Percentiles rank a stretch among this genome's conserved stretches.
Evolutionary conservation across 2,888 invertebrate species (phyloP).

Genomic region (Melanargia galathea): DNA sequence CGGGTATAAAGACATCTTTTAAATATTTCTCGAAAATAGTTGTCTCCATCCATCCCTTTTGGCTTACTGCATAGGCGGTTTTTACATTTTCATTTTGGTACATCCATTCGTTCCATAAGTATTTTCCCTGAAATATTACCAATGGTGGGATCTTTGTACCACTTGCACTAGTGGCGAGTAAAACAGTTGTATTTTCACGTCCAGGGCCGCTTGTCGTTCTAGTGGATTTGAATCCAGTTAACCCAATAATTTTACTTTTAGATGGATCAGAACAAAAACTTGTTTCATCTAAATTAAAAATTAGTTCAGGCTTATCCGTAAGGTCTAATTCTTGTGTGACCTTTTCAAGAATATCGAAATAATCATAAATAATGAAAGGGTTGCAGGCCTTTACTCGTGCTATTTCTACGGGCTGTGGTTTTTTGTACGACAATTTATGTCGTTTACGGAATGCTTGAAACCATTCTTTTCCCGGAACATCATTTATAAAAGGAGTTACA

Average conservation of each 20-base stretch:
- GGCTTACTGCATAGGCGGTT: conserved; percentile 49
- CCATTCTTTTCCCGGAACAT: too few species aligned
- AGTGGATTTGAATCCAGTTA: conserved; percentile 17
- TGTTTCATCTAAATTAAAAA: too few species aligned
- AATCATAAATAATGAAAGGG: too few species aligned
- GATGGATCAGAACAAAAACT: too few species aligned
- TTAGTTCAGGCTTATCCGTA: too few species aligned
- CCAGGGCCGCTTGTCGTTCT: conserved; percentile 30
- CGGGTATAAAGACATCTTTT: conserved; percentile 46
- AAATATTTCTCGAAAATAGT: conserved; percentile 51
- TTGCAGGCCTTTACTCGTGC: too few species aligned
- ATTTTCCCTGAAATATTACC: conserved; percentile 36
- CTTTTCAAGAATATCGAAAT: too few species aligned
- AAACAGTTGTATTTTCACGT: conserved; percentile 42
- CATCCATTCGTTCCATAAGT: conserved; percentile 34
- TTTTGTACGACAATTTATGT: too few species aligned
- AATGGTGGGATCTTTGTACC: conserved; percentile 40
- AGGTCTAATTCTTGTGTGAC: too few species aligned
- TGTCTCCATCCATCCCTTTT: conserved; percentile 51
- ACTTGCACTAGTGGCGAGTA: conserved; percentile 40
- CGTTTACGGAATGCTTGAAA: too few species aligned
- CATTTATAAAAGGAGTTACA: too few species aligned
- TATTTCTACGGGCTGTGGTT: too few species aligned
- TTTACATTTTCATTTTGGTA: conserved; percentile 44
- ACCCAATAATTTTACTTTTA: conserved; percentile 25